A percentile compares a stretch with the other conserved stretches of the same genome.
These are phyloP conservation scores for Dicentrarchus labrax DNA, from an alignment of 2,113 vertebrate species.

Conservation along the genomic window DNA sequence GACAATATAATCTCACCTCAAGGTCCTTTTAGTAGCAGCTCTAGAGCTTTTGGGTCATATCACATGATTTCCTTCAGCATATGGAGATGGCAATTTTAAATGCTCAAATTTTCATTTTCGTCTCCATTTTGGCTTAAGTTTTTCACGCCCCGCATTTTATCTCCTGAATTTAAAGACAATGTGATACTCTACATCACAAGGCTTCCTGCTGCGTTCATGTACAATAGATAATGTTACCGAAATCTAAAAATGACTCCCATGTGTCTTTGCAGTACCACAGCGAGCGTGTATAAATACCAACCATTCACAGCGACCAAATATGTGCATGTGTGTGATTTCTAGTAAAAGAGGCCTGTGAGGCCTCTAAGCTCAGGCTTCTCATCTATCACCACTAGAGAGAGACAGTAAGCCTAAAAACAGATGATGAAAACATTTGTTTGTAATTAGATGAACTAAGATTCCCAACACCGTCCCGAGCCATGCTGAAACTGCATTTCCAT, in stretches of 20 bases:
- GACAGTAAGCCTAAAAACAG: constrained; percentile 59
- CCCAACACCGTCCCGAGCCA: background rate
- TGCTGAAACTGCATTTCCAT: constrained; percentile 61
- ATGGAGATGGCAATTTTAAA: background rate
- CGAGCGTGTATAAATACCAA: background rate
- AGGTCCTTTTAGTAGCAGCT: background rate
- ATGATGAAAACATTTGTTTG: constrained; percentile 50
- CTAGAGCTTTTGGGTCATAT: background rate
- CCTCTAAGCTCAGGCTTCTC: constrained; percentile 30
- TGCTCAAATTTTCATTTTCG: background rate
- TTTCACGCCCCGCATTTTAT: background rate
- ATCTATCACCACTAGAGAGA: constrained; percentile 71
- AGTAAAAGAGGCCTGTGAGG: background rate
- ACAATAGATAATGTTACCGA: no score
- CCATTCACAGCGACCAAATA: background rate
- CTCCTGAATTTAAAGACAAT: background rate
- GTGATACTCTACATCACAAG: background rate
- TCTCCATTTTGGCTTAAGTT: no score
- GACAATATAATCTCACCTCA: background rate
- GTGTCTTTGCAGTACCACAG: background rate
- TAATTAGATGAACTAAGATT: constrained; percentile 57
- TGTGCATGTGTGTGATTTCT: background rate
- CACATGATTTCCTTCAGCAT: background rate
- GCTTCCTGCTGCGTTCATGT: background rate
- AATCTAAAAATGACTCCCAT: background rate